A percentile compares a stretch with the other conserved stretches of the same genome.
These are phyloP conservation scores for Anticlea derivata DNA, from an alignment of 2,888 invertebrate species.

Conservation along the genomic window DNA sequence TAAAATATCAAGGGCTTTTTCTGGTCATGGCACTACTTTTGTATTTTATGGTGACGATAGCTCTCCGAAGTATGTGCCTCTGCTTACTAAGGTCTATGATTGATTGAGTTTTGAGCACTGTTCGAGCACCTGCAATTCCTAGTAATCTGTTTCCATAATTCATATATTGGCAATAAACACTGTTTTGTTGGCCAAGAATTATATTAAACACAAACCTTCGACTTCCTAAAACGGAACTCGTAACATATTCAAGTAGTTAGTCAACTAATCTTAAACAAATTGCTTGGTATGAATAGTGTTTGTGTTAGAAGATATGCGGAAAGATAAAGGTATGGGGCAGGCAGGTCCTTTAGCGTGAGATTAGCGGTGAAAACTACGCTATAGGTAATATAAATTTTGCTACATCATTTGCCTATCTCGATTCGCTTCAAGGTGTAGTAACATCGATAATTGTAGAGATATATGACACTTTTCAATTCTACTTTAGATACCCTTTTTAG, in stretches of 20 bases:
- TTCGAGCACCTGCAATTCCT: not conserved
- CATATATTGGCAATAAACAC: constrained; percentile 9
- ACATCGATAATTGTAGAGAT: too few species aligned
- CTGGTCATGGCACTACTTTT: too few species aligned
- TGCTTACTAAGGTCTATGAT: not conserved
- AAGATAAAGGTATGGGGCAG: not conserved
- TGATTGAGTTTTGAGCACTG: too few species aligned
- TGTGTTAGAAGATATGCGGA: not conserved
- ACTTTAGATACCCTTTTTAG: too few species aligned
- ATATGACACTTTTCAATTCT: too few species aligned
- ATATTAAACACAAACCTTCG: not conserved
- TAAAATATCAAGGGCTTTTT: too few species aligned
- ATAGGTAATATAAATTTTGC: too few species aligned
- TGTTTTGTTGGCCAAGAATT: not conserved
- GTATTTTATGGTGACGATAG: too few species aligned
- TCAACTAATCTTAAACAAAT: constrained; percentile 14
- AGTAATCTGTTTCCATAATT: not conserved
- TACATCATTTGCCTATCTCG: too few species aligned
- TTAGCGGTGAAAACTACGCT: not conserved
- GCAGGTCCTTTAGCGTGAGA: constrained; percentile 5
- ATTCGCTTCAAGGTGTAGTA: too few species aligned
- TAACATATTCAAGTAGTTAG: constrained; percentile 5
- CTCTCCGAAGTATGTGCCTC: too few species aligned
- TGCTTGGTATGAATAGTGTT: not conserved
- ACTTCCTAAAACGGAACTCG: not conserved